These are phyloP conservation scores for Cosmia trapezina DNA, from an alignment of 2,888 invertebrate species.

Conservation along the genomic window DNA sequence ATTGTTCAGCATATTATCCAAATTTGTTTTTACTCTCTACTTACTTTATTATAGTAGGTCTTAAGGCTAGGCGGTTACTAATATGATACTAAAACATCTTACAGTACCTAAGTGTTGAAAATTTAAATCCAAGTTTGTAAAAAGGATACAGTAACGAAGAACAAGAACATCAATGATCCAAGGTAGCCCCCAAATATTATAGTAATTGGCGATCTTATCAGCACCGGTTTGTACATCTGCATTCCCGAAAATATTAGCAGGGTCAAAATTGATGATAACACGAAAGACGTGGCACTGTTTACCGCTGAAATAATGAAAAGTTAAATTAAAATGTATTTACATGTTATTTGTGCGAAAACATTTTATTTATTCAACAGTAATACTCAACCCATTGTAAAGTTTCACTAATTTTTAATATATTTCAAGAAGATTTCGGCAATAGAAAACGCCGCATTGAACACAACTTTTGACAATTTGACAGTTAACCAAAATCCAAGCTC, in stretches of 20 bases:
- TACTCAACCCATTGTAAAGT: constrained; percentile 65
- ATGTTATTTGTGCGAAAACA: neutral
- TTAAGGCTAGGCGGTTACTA: neutral
- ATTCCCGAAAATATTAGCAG: constrained; percentile 97
- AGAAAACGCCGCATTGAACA: constrained; percentile 43
- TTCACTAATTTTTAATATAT: neutral
- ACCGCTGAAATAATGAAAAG: constrained; percentile 90
- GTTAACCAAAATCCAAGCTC: neutral
- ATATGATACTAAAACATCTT: neutral
- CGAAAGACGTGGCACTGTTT: constrained; percentile 93
- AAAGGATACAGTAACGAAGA: constrained; percentile 95
- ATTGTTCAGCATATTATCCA: neutral
- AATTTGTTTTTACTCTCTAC: neutral
- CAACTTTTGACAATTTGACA: constrained; percentile 40
- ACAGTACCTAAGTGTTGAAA: too few relatives aligned
- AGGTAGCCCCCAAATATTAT: constrained; percentile 97
- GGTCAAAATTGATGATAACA: constrained; percentile 94
- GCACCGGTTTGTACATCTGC: constrained; percentile 96
- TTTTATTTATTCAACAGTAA: neutral
- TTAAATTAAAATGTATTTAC: constrained; percentile 28
- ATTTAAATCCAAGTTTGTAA: too few relatives aligned
- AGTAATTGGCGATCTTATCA: constrained; percentile 94
- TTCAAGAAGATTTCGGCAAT: constrained; percentile 22
- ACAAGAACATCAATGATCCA: constrained; percentile 96
- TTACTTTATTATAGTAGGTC: neutral